Evolutionary conservation across 2,797 vertebrate species (phyloP).

Genomic region (Nyctibius grandis): DNA sequence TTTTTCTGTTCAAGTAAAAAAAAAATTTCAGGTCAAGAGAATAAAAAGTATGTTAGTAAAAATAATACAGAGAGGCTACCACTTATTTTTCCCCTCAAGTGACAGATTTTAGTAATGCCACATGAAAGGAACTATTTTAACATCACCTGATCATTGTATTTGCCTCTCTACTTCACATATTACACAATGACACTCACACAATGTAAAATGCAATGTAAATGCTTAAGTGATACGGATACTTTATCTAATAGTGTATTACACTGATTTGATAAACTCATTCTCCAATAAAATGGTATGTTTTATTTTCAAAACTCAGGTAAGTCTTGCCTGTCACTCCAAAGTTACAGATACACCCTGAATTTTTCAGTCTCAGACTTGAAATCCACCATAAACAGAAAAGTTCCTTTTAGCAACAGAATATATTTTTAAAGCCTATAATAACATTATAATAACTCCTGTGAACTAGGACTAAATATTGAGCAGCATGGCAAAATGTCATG

Average conservation of each 20-base stretch:
- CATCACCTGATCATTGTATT: neutral
- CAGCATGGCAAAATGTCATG: neutral
- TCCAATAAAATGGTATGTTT: neutral
- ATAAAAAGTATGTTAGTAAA: neutral
- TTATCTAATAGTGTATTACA: neutral
- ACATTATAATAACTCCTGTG: neutral
- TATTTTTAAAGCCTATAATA: neutral
- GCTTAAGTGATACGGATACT: neutral
- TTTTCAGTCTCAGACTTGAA: neutral
- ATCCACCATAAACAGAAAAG: neutral
- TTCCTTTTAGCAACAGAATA: neutral
- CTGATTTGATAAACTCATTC: neutral
- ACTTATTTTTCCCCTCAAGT: neutral
- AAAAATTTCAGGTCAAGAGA: neutral
- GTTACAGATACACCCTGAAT: neutral
- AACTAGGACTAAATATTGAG: neutral
- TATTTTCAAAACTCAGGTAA: neutral
- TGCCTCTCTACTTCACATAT: neutral
- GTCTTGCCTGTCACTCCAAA: neutral
- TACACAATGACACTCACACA: neutral
- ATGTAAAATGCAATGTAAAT: neutral
- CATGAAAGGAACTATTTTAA: neutral
- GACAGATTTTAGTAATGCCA: neutral
- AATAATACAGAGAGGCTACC: neutral
- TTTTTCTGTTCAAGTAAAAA: neutral